A percentile compares a stretch with the other conserved stretches of the same genome.
These are phyloP conservation scores for Phaethon lepturus DNA, from an alignment of 2,113 vertebrate species.

Conservation along the genomic window DNA sequence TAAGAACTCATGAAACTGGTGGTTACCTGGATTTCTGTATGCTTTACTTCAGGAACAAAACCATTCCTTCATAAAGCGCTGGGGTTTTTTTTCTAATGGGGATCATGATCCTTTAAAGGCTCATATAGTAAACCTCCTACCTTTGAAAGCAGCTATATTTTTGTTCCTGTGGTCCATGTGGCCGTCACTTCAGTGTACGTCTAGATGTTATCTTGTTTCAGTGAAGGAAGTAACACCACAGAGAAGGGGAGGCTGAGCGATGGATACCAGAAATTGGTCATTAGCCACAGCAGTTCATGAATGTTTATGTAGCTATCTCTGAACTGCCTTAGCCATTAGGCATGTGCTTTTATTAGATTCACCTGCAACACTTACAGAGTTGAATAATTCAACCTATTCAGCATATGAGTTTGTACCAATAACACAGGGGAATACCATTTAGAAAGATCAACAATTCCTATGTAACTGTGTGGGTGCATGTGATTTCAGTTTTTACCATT, in stretches of 20 bases:
- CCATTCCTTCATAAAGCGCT: not conserved
- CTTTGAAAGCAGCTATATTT: not conserved
- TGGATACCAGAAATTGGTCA: not conserved
- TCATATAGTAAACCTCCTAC: not conserved
- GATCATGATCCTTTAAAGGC: not conserved
- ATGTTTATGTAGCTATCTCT: not conserved
- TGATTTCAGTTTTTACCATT: not conserved
- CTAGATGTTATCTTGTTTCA: not conserved
- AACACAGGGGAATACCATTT: not conserved
- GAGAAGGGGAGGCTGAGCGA: not conserved
- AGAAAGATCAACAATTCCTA: not conserved
- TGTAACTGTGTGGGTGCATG: not conserved
- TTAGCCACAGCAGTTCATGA: not conserved
- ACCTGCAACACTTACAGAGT: not conserved
- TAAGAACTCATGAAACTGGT: not conserved
- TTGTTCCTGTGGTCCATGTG: not conserved
- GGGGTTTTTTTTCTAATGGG: fast-evolving
- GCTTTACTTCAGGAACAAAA: not conserved
- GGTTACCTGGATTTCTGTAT: not conserved
- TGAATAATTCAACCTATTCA: not conserved
- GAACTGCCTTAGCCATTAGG: not conserved
- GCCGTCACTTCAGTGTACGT: not conserved
- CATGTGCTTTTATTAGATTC: not conserved
- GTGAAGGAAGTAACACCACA: not conserved
- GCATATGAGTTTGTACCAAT: not conserved